phyloP scores from a whole-genome alignment of 2,113 vertebrate genomes.

The Rynchops niger region DNA sequence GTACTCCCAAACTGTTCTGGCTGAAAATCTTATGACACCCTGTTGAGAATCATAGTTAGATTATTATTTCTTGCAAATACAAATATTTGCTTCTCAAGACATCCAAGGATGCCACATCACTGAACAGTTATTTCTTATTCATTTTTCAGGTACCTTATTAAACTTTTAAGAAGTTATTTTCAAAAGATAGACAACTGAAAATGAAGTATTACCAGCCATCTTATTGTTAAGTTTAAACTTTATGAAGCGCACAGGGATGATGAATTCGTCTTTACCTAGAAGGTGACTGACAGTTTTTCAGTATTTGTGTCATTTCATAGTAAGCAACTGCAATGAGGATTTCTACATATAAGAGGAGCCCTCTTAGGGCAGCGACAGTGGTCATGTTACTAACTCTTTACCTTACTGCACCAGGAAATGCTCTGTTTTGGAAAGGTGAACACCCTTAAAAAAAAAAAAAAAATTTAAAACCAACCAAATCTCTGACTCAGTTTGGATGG shows the following conservation, averaged over 20 bases:
- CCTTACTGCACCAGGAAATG: neutral
- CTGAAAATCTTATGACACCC: slow-evolving; percentile 70
- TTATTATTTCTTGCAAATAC: slow-evolving; percentile 73
- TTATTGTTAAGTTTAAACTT: neutral
- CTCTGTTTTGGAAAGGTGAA: neutral
- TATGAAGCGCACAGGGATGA: neutral
- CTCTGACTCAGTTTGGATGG: neutral
- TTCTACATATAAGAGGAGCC: neutral
- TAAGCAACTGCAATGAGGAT: neutral
- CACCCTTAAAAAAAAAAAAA: neutral
- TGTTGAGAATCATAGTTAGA: slow-evolving; percentile 71
- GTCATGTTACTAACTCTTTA: neutral
- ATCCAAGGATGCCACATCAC: slow-evolving; percentile 11
- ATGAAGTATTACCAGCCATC: neutral
- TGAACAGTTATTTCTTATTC: slow-evolving; percentile 27
- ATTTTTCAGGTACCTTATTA: slow-evolving; percentile 44
- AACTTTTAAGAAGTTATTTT: slow-evolving; percentile 50
- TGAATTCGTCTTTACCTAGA: neutral
- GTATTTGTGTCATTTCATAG: neutral
- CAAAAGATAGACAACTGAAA: neutral
- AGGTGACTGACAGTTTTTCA: neutral
- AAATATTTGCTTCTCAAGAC: slow-evolving; percentile 63
- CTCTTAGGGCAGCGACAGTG: neutral
- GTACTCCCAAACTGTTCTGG: slow-evolving; percentile 60
- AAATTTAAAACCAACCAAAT: neutral